Evolutionary conservation across 1,140 invertebrate genomes (phyloP).

Genomic region (Polyergus mexicanus): DNA sequence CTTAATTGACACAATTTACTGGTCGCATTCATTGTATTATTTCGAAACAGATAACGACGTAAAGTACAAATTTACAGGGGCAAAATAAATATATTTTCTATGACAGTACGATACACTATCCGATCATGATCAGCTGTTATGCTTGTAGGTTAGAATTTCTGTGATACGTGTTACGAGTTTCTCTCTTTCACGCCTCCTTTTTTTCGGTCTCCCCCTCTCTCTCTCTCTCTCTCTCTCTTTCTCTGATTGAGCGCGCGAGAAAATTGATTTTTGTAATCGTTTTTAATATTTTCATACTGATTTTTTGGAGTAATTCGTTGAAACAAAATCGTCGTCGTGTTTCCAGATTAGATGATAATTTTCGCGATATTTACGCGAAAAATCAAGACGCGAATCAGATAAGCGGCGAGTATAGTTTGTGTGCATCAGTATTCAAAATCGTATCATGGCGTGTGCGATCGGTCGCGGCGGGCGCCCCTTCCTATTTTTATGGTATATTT

Average conservation of each 20-base stretch:
- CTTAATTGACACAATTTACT: background rate
- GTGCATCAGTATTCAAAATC: conserved; percentile 5
- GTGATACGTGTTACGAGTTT: too few relatives aligned
- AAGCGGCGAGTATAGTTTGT: background rate
- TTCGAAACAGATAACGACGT: background rate
- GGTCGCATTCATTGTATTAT: conserved; percentile 30
- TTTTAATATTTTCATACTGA: background rate
- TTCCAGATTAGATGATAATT: background rate
- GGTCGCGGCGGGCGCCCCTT: conserved; percentile 62
- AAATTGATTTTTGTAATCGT: background rate
- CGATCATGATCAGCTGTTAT: too few relatives aligned
- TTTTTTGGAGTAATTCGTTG: background rate
- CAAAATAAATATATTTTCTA: background rate
- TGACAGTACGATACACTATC: background rate
- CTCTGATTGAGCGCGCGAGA: background rate
- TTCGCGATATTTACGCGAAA: background rate
- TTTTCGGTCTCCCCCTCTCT: too few relatives aligned
- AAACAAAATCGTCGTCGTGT: background rate
- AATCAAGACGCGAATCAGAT: background rate
- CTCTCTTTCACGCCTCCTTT: background rate
- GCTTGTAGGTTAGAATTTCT: conserved; percentile 17
- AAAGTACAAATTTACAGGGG: background rate
- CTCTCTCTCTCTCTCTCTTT: background rate
- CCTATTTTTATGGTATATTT: conserved; percentile 79
- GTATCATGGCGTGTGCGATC: conserved; percentile 66